Evolutionary conservation across 2,888 invertebrate genomes (phyloP).

Genomic region (Drosophila cognata): DNA sequence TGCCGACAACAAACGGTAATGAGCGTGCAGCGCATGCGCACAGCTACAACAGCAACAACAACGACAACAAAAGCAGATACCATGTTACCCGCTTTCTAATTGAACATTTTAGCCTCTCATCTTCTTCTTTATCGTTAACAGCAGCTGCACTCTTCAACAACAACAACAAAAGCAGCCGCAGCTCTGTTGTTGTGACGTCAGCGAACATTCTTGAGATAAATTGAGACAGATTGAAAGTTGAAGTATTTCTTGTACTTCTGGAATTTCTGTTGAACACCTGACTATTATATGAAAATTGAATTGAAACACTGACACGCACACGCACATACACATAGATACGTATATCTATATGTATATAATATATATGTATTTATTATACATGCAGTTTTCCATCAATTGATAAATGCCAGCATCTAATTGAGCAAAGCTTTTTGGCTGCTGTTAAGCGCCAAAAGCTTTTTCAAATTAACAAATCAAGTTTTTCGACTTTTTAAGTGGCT

Average conservation of each 20-base stretch:
- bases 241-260: conserved; percentile 22
- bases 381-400: not conserved
- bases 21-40: conserved; percentile 56
- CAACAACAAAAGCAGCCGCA: conserved; percentile 1
- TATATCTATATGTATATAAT: not conserved
- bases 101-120: conserved; percentile 38
- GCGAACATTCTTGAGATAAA: conserved; percentile 42
- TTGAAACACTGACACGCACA: not conserved
- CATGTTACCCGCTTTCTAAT: conserved; percentile 59
- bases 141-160: conserved; percentile 16
- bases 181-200: conserved; percentile 40
- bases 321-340: no score
- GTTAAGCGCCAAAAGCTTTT: conserved; percentile 10
- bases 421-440: conserved; percentile 5
- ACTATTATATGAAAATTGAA: not conserved
- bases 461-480: conserved; percentile 22
- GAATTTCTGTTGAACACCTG: conserved; percentile 19
- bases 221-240: conserved; percentile 51
- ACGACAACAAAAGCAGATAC: conserved; percentile 19
- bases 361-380: not conserved
- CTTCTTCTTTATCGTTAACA: conserved; percentile 6
- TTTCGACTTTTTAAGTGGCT: conserved; percentile 24
- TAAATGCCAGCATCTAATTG: not conserved
- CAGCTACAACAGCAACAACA: not conserved
- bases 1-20: conserved; percentile 74